Conservation (phyloP, 2,888 invertebrate species). For the Peribatodes rhomboidaria region DNA sequence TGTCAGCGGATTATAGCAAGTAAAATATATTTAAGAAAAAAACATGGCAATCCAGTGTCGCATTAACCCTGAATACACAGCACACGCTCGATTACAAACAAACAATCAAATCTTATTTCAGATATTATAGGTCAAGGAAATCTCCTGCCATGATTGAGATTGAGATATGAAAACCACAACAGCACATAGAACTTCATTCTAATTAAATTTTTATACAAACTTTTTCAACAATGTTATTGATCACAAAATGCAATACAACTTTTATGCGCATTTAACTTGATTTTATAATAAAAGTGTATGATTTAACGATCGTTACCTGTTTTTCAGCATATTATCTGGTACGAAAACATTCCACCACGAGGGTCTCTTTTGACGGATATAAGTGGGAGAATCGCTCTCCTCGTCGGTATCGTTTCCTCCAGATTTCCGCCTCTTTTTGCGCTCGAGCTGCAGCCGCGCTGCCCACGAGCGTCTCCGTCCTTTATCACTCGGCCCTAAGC, state of each 20-base stretch:
- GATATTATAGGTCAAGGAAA: slow-evolving; percentile 77
- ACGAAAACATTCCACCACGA: slow-evolving; percentile 97
- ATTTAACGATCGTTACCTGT: slow-evolving; percentile 86
- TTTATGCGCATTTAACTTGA: slow-evolving; percentile 1
- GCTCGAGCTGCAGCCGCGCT: slow-evolving; percentile 82
- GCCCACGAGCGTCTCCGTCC: slow-evolving; percentile 89
- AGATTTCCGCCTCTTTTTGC: slow-evolving; percentile 86
- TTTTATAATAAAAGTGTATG: slow-evolving; percentile 23
- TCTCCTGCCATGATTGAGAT: slow-evolving; percentile 65
- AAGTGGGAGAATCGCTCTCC: slow-evolving; percentile 75
- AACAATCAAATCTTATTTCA: slow-evolving; percentile 65
- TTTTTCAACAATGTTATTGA: not conserved
- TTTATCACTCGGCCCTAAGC: slow-evolving; percentile 76
- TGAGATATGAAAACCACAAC: slow-evolving; percentile 50
- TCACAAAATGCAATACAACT: slow-evolving; percentile 16
- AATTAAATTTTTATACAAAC: slow-evolving; percentile 55
- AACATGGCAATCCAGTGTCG: slow-evolving; percentile 25
- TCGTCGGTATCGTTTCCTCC: slow-evolving; percentile 79
- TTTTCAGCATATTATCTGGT: slow-evolving; percentile 90
- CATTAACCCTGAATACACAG: slow-evolving; percentile 60
- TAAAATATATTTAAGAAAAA: slow-evolving; percentile 11
- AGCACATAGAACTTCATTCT: slow-evolving; percentile 60
- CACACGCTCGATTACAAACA: slow-evolving; percentile 60
- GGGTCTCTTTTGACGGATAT: slow-evolving; percentile 90
- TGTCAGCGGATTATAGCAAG: slow-evolving; percentile 28